Evolutionary conservation across 2,113 vertebrate species (phyloP), one percentile per base, ranked within the genome.

Genomic region (Entomyzon cyanotis): DNA sequence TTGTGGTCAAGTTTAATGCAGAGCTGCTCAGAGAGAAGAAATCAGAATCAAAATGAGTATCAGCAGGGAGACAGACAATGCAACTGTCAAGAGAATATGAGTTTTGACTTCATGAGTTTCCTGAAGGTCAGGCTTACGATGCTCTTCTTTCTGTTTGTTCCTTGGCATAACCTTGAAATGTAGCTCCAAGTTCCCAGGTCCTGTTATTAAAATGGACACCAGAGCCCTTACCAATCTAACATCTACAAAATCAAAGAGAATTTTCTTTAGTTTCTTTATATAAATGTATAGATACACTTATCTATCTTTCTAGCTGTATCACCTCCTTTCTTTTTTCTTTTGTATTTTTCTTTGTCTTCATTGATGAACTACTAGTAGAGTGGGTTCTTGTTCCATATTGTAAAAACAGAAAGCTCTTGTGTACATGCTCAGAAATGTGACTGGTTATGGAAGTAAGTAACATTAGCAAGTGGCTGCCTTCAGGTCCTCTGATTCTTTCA

Each of bases 261-360:
- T 79, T 69, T 70, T 10, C 22, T 81, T 9, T 60, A 21, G 3
- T 47, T 79, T 83, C 5, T 52, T 25, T 62, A 9, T 10, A 41
- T 47, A 8, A 33, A 12, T 19, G 15, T 22, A 13, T 8, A 10
- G 3, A 14, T 1, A 52, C 0, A 15, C 28, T 20, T 74, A 33
- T 14, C 12, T 67, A 25, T 24, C 33, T n/a, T 7, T 15, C 42
- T n/a, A 17, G 46, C 15, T 52, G 2, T 13, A 19, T 47, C 18
- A 12, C 11, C 5, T 6, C 4, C 3, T 2, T 4, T 6, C 5
- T 17, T 35, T 37, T 52, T 52, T 46, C 7, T 53, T 33, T 39
- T 24, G 10, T 6, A 19, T 70, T 59, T 39, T 10, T 11, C 2
- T 46, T 71, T 58, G 31, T 31, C 31, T 81, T 94, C 31, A 10